phyloP scores from a whole-genome alignment of 2,113 vertebrate genomes.

The Phrynocephalus versicolor region DNA sequence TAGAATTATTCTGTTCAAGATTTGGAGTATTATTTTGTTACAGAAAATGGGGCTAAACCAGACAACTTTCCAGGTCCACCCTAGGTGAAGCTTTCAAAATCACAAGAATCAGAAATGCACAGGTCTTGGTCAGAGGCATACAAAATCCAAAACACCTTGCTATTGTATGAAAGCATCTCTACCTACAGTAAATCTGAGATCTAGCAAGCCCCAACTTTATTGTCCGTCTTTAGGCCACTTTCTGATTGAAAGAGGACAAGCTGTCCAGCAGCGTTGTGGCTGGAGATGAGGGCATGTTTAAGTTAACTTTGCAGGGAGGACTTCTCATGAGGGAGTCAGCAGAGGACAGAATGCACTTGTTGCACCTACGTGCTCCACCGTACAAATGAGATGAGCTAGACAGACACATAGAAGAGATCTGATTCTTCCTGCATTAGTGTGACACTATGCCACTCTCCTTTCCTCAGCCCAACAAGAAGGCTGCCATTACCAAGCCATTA shows the following conservation, averaged over 20 bases:
- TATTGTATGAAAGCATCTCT: background rate
- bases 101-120: background rate
- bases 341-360: conserved; percentile 21
- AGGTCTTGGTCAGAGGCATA: background rate
- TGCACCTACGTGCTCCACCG: conserved; percentile 12
- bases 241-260: conserved; percentile 10
- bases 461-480: conserved; percentile 4
- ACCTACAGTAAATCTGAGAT: background rate
- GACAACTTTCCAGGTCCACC: background rate
- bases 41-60: background rate
- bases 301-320: background rate
- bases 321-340: background rate
- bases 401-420: background rate
- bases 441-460: background rate
- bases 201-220: background rate
- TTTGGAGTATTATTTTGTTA: background rate
- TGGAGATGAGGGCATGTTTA: background rate
- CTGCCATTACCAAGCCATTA: background rate
- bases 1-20: background rate
- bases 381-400: background rate
- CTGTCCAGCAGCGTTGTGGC: background rate
- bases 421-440: background rate
- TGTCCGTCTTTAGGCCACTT: background rate
- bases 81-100: background rate
- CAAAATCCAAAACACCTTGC: background rate